A percentile compares a stretch with the other conserved stretches of the same genome.
phyloP scores from a whole-genome alignment of 1,140 invertebrate genomes.

The Pseudachorutes palmiensis region DNA sequence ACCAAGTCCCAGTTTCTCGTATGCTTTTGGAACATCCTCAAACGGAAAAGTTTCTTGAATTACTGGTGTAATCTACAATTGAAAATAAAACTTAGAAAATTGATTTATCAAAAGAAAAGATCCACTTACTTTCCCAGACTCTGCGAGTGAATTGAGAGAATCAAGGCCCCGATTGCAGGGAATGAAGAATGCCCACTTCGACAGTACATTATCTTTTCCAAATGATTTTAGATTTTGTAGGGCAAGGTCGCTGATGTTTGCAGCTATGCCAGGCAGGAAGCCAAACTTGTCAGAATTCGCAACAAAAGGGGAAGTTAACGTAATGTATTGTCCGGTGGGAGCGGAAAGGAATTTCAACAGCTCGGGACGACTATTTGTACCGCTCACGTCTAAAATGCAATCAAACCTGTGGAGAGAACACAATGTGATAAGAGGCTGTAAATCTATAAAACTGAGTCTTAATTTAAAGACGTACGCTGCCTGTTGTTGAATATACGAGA shows the following conservation, averaged over 20 bases:
- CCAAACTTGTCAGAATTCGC: slow-evolving; percentile 72
- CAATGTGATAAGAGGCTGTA: no score
- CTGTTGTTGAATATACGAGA: slow-evolving; percentile 51
- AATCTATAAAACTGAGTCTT: no score
- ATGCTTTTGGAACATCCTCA: slow-evolving; percentile 45
- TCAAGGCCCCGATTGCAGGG: slow-evolving; percentile 9
- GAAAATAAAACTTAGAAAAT: slow-evolving; percentile 1
- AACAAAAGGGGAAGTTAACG: slow-evolving; percentile 71
- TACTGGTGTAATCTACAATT: slow-evolving; percentile 43
- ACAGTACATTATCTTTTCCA: not conserved
- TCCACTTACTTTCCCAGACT: slow-evolving; percentile 10
- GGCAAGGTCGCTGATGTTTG: slow-evolving; percentile 13
- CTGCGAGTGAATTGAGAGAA: slow-evolving; percentile 2
- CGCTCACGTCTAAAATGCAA: slow-evolving; percentile 74
- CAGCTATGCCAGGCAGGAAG: slow-evolving; percentile 42
- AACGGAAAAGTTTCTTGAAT: slow-evolving; percentile 47
- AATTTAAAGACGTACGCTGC: slow-evolving; percentile 52
- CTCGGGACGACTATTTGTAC: slow-evolving; percentile 54
- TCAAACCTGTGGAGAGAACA: slow-evolving; percentile 67
- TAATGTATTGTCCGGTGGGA: slow-evolving; percentile 68
- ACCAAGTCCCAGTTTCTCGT: slow-evolving; percentile 43
- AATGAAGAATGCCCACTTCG: slow-evolving; percentile 34
- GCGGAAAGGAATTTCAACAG: slow-evolving; percentile 46
- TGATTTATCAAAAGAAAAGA: not conserved
- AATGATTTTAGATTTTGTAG: slow-evolving; percentile 17